These are phyloP conservation scores for Pluvianellus socialis DNA, from an alignment of 2,113 vertebrate species.

Conservation along the genomic window DNA sequence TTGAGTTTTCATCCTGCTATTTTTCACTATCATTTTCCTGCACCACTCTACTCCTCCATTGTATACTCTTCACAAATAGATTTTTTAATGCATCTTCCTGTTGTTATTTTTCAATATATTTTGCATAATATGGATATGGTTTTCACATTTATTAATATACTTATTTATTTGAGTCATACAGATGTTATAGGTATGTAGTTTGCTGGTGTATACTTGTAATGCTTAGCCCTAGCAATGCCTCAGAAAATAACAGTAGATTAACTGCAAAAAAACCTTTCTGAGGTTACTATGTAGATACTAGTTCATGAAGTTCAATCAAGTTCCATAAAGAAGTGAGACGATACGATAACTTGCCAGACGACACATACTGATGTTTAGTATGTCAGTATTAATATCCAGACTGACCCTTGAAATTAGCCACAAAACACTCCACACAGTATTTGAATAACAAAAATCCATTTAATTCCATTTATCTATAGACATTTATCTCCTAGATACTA, in stretches of 20 bases:
- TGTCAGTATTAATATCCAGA: background rate
- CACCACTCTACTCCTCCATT: background rate
- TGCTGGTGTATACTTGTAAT: background rate
- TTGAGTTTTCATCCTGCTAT: background rate
- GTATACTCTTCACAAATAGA: background rate
- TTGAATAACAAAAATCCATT: rapidly evolving
- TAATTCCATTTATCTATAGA: background rate
- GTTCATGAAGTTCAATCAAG: background rate
- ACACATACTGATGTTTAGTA: background rate
- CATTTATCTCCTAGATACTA: background rate
- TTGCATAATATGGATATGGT: background rate
- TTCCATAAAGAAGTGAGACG: background rate
- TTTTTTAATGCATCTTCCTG: background rate
- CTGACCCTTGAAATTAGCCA: background rate
- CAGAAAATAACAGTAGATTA: background rate
- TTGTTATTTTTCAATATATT: background rate
- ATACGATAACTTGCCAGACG: background rate
- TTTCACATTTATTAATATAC: background rate
- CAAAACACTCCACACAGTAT: background rate
- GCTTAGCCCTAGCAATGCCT: background rate
- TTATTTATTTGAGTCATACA: background rate
- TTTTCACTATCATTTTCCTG: background rate
- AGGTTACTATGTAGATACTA: background rate
- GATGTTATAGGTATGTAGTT: background rate
- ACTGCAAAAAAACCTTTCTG: background rate